A percentile compares a stretch with the other conserved stretches of the same genome.
phyloP scores from a whole-genome alignment of 1,140 invertebrate species.

The Formica selysi region DNA sequence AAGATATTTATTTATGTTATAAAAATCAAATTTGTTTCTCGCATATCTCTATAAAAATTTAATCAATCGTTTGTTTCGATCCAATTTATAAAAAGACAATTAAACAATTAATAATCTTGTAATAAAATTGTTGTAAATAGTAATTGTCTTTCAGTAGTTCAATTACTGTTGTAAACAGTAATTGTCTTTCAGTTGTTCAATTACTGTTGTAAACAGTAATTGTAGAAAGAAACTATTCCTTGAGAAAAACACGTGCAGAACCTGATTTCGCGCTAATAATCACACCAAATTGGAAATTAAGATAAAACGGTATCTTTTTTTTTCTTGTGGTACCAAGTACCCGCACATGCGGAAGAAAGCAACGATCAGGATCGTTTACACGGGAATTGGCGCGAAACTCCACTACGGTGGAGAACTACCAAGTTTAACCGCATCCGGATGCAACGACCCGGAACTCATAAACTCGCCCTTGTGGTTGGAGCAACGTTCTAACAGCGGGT shows the following conservation, averaged over 20 bases:
- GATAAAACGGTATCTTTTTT: not conserved
- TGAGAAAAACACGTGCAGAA: not conserved
- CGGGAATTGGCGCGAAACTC: constrained; percentile 10
- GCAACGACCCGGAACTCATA: constrained; percentile 55
- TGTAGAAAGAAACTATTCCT: not conserved
- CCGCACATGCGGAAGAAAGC: not conserved
- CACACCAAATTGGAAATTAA: not conserved
- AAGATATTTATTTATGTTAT: not conserved
- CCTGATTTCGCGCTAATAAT: constrained; percentile 12
- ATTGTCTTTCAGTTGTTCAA: too few species aligned
- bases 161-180: too few species aligned
- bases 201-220: too few species aligned
- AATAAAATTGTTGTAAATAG: too few species aligned
- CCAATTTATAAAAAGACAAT: not conserved
- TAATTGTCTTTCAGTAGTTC: too few species aligned
- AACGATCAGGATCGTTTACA: constrained; percentile 43
- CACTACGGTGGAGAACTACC: not conserved
- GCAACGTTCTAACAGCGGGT: constrained; percentile 16
- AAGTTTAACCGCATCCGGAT: constrained; percentile 59
- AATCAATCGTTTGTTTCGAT: not conserved
- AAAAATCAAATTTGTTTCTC: not conserved
- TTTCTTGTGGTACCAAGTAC: not conserved
- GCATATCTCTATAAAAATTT: not conserved
- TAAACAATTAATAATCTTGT: too few species aligned
- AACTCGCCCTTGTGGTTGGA: constrained; percentile 37